Base-by-base conservation (phyloP, 2,888 invertebrate genomes). In the Zhuqinia jingwanae region DNA sequence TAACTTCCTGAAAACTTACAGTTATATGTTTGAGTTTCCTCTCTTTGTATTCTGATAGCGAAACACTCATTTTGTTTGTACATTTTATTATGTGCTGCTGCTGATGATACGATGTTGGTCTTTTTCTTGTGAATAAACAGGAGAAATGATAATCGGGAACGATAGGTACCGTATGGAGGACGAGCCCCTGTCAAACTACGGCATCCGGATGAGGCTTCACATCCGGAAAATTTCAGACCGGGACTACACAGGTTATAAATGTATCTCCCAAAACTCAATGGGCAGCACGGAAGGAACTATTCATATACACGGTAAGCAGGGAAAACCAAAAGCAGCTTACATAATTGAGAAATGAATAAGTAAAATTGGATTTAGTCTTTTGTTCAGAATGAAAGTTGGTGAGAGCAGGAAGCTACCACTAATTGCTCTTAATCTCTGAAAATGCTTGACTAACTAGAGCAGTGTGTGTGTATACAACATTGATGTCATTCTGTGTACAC, bases 281-380 rank as follows among this genome's bases (percentile, higher is more conserved):
- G 97, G 97, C 0, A 97, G 96, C 91, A 96, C 97, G 15, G 97
- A 97, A 92, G 97, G 97, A 87, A 96, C 96, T 92, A 97, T 97
- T 91, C 94, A 97, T 91, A 94, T 97, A 90, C 97, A 97, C 92
- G 96, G 97, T 97, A 93, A 95, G 95, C 30, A 13, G 17, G n/a
- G 6, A 17, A 15, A 70, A 42, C 22, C 17, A 3, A 36, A 6
- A 8, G 5, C 30, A 36, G 68, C 36, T 68, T 17, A 22, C 8
- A 27, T 15, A 56, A 65, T 65, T 30, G 78, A 47, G 27, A 25
- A 36, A 75, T 63, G 47, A 63, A 78, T 81, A 70, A 81, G 68
- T 81, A 81, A 81, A 68, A 81, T 56, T 70, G 70, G 70, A 70
- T 81, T 30, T 22, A 22, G 58, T 22, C 6, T 42, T n/a, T n/a